phyloP scores from a whole-genome alignment of 2,113 vertebrate species.

The Theristicus caerulescens region DNA sequence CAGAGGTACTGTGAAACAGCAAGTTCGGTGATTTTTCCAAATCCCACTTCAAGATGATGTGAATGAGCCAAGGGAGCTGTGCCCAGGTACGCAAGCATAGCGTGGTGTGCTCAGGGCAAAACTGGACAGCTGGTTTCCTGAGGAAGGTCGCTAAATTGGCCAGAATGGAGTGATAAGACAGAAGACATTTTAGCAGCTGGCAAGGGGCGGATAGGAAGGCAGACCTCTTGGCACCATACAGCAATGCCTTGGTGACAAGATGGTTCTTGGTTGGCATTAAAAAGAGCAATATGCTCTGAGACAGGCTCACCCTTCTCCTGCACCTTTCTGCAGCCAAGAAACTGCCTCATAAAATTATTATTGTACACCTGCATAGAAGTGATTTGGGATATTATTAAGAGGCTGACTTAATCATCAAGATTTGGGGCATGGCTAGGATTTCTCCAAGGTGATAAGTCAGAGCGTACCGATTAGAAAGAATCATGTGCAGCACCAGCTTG shows the following conservation, averaged over 20 bases:
- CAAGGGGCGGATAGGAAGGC: not conserved
- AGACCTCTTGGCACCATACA: not conserved
- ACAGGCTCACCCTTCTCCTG: not conserved
- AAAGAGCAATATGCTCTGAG: not conserved
- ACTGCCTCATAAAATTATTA: conserved; percentile 20
- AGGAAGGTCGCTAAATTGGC: not conserved
- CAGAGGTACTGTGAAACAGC: not conserved
- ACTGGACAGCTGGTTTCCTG: not conserved
- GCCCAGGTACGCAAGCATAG: rapidly evolving
- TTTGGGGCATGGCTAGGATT: conserved; percentile 23
- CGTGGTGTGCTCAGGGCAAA: not conserved
- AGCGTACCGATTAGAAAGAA: conserved; percentile 11
- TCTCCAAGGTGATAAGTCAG: conserved; percentile 35
- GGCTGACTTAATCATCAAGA: not conserved
- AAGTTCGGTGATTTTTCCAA: not conserved
- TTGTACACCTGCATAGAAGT: not conserved
- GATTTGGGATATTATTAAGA: conserved; percentile 16
- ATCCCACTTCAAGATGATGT: not conserved
- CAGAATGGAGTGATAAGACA: not conserved
- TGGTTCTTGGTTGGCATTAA: not conserved
- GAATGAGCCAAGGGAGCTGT: not conserved
- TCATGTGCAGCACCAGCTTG: not conserved
- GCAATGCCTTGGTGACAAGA: not conserved
- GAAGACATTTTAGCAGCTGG: not conserved
- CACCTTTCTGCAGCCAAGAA: conserved; percentile 7